Conservation (phyloP, 2,888 invertebrate genomes). For the Gnatocerus cornutus region DNA sequence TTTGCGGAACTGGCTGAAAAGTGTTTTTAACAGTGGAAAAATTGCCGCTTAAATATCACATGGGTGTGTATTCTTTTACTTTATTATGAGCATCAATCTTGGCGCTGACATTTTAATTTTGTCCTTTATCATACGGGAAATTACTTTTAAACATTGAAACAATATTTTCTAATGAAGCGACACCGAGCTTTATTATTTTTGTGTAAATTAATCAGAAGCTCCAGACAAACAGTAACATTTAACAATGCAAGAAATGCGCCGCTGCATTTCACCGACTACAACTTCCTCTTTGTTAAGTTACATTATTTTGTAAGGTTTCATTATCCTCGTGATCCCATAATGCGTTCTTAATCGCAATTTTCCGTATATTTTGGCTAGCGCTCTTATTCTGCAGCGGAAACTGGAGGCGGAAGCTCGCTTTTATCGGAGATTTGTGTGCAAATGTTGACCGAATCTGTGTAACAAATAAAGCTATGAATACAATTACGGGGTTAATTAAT, state of each 20-base stretch:
- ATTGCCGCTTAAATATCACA: constrained; percentile 39
- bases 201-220: constrained; percentile 28
- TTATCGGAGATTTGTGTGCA: constrained; percentile 31
- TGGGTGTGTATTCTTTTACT: constrained; percentile 40
- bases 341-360: constrained; percentile 19
- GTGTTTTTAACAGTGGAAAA: constrained; percentile 38
- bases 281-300: background rate
- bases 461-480: constrained; percentile 39
- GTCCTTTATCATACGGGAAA: constrained; percentile 37
- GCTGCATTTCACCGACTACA: no score
- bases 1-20: constrained; percentile 31
- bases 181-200: constrained; percentile 32
- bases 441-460: constrained; percentile 38
- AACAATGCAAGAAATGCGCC: no score
- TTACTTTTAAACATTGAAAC: constrained; percentile 39
- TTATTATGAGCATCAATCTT: constrained; percentile 41
- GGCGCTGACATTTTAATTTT: constrained; percentile 36
- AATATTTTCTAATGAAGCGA: constrained; percentile 36
- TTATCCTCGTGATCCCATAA: constrained; percentile 7
- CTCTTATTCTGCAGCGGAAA: constrained; percentile 8
- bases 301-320: constrained; percentile 1
- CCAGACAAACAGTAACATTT: no score
- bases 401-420: constrained; percentile 22
- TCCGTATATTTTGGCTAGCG: background rate
- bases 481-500: constrained; percentile 39